Percentiles rank a stretch among this genome's conserved stretches.
Conservation (phyloP, 2,113 vertebrate species). For the Takifugu flavidus region DNA sequence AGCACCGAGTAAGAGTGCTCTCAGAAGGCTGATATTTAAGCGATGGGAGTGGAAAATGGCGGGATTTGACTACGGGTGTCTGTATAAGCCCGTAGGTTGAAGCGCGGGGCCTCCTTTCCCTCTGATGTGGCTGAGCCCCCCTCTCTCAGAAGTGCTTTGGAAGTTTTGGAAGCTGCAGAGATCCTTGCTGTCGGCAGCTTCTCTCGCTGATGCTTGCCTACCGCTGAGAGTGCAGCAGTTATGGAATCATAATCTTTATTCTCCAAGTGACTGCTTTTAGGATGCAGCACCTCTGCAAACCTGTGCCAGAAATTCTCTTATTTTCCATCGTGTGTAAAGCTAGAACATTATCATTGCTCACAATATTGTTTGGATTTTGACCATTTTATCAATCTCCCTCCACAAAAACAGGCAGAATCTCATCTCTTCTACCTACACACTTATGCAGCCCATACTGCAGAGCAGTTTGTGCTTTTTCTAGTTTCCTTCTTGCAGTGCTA, state of each 20-base stretch:
- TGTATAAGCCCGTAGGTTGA: conserved; percentile 42
- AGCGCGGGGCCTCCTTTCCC: conserved; percentile 23
- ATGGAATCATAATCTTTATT: conserved; percentile 20
- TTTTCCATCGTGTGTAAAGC: background rate
- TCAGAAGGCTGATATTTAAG: conserved; percentile 52
- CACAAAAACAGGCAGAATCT: no score
- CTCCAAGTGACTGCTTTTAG: conserved; percentile 10
- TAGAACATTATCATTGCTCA: no score
- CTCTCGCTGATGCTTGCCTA: conserved; percentile 25
- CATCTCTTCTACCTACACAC: no score
- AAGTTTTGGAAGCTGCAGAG: conserved; percentile 41
- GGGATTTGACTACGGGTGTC: conserved; percentile 37
- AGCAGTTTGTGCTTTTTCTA: no score
- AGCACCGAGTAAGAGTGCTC: conserved; percentile 45
- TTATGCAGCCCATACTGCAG: no score
- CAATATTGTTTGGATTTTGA: no score
- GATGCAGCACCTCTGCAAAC: background rate
- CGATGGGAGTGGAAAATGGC: conserved; percentile 46
- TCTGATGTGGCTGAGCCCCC: conserved; percentile 38
- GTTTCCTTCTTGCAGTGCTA: no score
- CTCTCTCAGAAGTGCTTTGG: conserved; percentile 45
- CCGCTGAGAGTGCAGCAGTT: conserved; percentile 17
- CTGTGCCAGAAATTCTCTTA: background rate
- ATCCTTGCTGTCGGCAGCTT: conserved; percentile 44
- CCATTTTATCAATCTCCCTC: no score